Evolutionary conservation across 2,797 vertebrate species (phyloP), one percentile per base, ranked within the genome.

Genomic region (Neoniphon sammara): DNA sequence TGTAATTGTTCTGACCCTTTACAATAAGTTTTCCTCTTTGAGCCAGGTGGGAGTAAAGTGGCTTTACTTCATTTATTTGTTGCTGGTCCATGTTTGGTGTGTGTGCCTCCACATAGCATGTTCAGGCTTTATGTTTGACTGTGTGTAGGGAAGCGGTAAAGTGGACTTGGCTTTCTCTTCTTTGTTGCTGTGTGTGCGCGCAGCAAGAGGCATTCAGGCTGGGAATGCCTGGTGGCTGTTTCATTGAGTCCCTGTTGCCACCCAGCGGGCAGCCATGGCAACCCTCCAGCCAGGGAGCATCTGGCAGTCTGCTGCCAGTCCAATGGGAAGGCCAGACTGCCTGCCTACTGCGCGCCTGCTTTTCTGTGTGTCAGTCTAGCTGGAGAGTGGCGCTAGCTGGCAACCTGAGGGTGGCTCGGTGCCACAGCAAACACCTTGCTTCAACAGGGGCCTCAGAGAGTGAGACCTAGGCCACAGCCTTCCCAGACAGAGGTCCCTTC

Each of bases 201-300:
- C 21, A 20, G 42, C 25, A 50, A 15, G 60, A 66, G 25, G 31
- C 46, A 56, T 62, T 39, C 9, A 39, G 42, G 27, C 44, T 47
- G 18, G 30, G 46, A 17, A 7, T 67, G 21, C 58, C 42, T 44
- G 52, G 57, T 55, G 63, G 25, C 73, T 72, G 73, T 82, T 88
- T 88, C 21, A 75, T 62, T 80, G 70, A 58, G 54, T 83, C 86
- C 69, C 64, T 70, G 59, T 64, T 63, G 63, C 54, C 61, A 23
- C 70, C 8, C 61, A 66, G 57, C 71, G 69, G 52, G 80, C 62
- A 53, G 80, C 62, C 85, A 88, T 90, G 87, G 82, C 83, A 91
- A 82, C 82, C 52, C 31, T 78, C 55, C 64, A 81, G 67, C 44
- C 47, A 5, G 25, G 58, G 68, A 68, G 73, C 39, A 55, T 66